These are phyloP conservation scores for Hormiphora californensis DNA, from an alignment of 37 sponge, comb jelly and placozoan species.

Conservation along the genomic window DNA sequence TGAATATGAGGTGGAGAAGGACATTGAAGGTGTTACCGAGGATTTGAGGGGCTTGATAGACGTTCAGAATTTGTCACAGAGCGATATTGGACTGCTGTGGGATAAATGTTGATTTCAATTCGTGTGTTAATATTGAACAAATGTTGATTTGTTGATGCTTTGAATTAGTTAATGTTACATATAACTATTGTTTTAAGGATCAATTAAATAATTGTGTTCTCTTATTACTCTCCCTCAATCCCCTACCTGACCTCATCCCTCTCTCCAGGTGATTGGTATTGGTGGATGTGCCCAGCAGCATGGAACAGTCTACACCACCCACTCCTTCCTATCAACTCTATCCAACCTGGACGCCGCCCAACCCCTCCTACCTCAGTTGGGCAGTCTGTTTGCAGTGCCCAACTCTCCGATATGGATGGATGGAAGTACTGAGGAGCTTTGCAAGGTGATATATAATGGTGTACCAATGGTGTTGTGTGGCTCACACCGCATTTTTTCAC, in stretches of 20 bases:
- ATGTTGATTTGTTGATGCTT: no score
- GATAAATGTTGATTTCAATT: neutral
- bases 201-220: no score
- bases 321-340: neutral
- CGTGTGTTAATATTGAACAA: no score
- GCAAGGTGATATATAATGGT: neutral
- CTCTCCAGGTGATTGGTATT: neutral
- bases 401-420: slow-evolving; percentile 20
- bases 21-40: slow-evolving; percentile 1
- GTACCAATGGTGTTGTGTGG: no score
- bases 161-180: no score
- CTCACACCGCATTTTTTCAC: no score
- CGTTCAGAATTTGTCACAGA: no score
- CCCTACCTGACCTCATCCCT: no score
- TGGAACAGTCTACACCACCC: neutral
- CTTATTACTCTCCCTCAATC: no score
- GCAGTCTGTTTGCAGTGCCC: neutral
- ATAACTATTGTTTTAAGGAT: no score
- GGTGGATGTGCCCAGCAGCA: slow-evolving; percentile 23
- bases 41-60: no score
- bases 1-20: neutral
- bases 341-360: neutral
- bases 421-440: neutral
- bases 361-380: neutral
- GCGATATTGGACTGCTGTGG: neutral